Base-by-base conservation (phyloP, 2,797 vertebrate genomes). In the Luscinia luscinia region DNA sequence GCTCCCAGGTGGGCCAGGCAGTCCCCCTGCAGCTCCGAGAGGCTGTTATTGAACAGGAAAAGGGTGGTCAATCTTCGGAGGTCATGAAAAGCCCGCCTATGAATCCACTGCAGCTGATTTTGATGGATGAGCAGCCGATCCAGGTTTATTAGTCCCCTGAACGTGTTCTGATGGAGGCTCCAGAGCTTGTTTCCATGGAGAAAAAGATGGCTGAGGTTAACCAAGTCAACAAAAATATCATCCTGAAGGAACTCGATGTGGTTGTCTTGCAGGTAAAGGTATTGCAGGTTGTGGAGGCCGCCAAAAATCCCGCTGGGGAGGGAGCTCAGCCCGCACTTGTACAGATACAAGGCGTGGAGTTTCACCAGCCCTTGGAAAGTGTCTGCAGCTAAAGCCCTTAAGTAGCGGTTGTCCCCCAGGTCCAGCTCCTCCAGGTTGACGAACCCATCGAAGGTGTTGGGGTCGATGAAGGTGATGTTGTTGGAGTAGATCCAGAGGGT, bases 401-500 rank as follows among this genome's bases (percentile, higher is more conserved):
- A 97, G 97, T 99, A 98, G 67, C 98, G 98, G 97, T 99, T 99
- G 97, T 99, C 99, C 27, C 99, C 99, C 30, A 99, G 98, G 94
- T 99, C 99, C 96, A 99, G 97, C 94, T 99, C 99, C 96, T 99
- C 99, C 81, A 99, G 97, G 95, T 99, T 97, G 40, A 97, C 96
- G 9, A 99, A 99, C 93, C 99, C 99, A 5, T 98, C 98, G 54
- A 99, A 99, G 74, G 99, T 99, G 79, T 98, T 98, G 28, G 99
- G 99, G 96, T 99, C 99, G 2, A 99, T 99, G 97, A 98, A 99
- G 26, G 99, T 99, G 96, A 99, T 99, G 97, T 99, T 99, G 97
- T 99, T 99, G 97, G 99, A 99, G 97, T 99, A 99, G 97, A 99
- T 98, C 99, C 99, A 99, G 62, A 99, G 98, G 40, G 99, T 99